Conservation (phyloP, 2,888 invertebrate genomes). For the Lasioglossum lativentre region DNA sequence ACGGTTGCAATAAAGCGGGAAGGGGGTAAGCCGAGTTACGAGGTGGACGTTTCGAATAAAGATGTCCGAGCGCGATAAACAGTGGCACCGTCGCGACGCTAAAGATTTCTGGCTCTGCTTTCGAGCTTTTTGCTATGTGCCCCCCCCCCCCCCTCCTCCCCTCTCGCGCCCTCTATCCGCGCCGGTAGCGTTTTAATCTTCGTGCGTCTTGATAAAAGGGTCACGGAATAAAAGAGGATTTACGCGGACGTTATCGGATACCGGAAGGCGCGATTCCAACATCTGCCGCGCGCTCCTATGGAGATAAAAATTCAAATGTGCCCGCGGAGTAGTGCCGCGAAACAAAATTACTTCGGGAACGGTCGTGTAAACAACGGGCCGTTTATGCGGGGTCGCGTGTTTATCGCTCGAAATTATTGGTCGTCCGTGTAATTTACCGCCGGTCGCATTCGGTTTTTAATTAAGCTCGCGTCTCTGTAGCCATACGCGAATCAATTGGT, state of each 20-base stretch:
- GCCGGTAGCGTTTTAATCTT: conserved; percentile 28
- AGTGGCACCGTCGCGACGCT: conserved; percentile 49
- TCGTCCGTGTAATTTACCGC: not conserved
- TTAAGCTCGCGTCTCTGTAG: not conserved
- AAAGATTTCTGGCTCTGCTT: conserved; percentile 53
- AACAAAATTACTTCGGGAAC: not conserved
- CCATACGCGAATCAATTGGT: not conserved
- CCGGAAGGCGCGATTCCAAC: conserved; percentile 23
- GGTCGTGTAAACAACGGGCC: not conserved
- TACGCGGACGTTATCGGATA: conserved; percentile 27
- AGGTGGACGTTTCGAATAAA: conserved; percentile 53
- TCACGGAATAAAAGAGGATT: conserved; percentile 29
- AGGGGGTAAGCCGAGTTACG: conserved; percentile 43
- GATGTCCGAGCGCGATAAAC: conserved; percentile 56
- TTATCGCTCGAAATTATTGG: not conserved
- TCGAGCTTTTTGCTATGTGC: conserved; percentile 27
- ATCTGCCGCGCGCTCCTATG: not conserved
- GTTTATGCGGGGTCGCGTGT: not conserved
- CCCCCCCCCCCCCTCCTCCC: not conserved
- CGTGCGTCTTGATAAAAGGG: conserved; percentile 35
- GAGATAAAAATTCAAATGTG: conserved; percentile 8
- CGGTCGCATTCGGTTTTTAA: not conserved
- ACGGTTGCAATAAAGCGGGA: conserved; percentile 45
- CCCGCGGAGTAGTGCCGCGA: not conserved
- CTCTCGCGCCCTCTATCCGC: not conserved